A percentile compares a stretch with the other conserved stretches of the same genome.
Evolutionary conservation across 2,113 vertebrate genomes (phyloP).

Genomic region (Tragelaphus strepsiceros): DNA sequence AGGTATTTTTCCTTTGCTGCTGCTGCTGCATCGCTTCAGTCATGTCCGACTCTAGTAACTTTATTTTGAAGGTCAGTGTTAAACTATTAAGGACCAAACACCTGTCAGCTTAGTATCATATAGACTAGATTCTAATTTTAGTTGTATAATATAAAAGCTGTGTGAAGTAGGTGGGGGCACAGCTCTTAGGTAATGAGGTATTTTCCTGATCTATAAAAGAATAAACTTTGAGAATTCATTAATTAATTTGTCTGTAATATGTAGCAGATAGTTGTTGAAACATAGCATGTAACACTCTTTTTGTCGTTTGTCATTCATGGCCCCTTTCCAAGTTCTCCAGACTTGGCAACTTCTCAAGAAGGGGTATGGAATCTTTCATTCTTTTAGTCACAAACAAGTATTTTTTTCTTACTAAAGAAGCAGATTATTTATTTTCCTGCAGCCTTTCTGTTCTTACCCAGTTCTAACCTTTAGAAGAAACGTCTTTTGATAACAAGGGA

Average conservation of each 20-base stretch:
- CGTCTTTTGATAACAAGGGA: not conserved
- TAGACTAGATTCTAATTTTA: not conserved
- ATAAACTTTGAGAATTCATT: not conserved
- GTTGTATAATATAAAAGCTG: not conserved
- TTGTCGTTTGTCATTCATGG: not conserved
- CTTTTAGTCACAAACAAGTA: not conserved
- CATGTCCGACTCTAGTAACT: not conserved
- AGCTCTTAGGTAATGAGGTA: not conserved
- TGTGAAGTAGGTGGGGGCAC: not conserved
- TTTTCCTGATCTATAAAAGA: not conserved
- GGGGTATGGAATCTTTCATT: not conserved
- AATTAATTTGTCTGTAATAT: not conserved
- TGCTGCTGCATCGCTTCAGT: too few relatives aligned
- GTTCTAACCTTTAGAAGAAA: not conserved
- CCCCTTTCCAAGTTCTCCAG: not conserved
- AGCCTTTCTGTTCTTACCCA: not conserved
- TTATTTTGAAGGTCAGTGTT: conserved; percentile 5
- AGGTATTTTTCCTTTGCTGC: not conserved
- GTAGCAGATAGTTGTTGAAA: not conserved
- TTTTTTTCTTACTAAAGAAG: not conserved
- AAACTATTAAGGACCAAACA: not conserved
- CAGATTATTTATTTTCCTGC: not conserved
- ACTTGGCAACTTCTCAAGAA: not conserved
- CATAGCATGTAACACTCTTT: not conserved
- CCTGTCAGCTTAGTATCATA: not conserved